Evolutionary conservation across 2,888 invertebrate species (phyloP).

Genomic region (Synergus laeviventris): DNA sequence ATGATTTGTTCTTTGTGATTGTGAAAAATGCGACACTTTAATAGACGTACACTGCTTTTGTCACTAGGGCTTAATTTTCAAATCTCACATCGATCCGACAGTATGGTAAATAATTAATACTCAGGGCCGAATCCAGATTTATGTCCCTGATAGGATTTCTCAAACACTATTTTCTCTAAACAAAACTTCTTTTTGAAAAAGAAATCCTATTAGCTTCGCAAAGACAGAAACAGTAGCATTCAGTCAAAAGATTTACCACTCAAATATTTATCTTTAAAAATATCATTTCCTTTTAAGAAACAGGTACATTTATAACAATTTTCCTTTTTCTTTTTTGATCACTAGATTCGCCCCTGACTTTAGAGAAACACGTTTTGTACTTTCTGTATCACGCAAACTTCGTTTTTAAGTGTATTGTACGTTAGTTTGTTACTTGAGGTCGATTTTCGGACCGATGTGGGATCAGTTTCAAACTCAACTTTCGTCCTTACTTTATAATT

Average conservation of each 20-base stretch:
- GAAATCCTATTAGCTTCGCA: conserved; percentile 30
- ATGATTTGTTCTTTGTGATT: conserved; percentile 5
- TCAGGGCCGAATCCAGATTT: conserved; percentile 23
- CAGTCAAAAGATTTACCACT: conserved; percentile 33
- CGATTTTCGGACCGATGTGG: conserved; percentile 2
- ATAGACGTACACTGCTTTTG: conserved; percentile 23
- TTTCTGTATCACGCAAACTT: conserved; percentile 40
- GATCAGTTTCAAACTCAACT: background rate
- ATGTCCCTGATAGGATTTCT: conserved; percentile 15
- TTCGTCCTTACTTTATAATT: background rate
- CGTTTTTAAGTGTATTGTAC: conserved; percentile 27
- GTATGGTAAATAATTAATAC: conserved; percentile 24
- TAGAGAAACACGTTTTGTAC: conserved; percentile 37
- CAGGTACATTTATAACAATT: conserved; percentile 32
- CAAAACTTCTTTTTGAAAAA: conserved; percentile 26
- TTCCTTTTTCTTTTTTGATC: conserved; percentile 11
- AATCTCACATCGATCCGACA: conserved; percentile 24
- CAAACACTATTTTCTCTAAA: conserved; percentile 14
- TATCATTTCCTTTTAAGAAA: conserved; percentile 28
- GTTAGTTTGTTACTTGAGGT: conserved; percentile 36
- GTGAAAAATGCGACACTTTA: conserved; percentile 25
- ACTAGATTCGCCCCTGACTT: conserved; percentile 26
- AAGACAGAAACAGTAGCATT: conserved; percentile 24
- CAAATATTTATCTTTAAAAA: conserved; percentile 34
- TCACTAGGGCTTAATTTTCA: background rate